phyloP scores from a whole-genome alignment of 2,797 vertebrate genomes.

The Thaleichthys pacificus region DNA sequence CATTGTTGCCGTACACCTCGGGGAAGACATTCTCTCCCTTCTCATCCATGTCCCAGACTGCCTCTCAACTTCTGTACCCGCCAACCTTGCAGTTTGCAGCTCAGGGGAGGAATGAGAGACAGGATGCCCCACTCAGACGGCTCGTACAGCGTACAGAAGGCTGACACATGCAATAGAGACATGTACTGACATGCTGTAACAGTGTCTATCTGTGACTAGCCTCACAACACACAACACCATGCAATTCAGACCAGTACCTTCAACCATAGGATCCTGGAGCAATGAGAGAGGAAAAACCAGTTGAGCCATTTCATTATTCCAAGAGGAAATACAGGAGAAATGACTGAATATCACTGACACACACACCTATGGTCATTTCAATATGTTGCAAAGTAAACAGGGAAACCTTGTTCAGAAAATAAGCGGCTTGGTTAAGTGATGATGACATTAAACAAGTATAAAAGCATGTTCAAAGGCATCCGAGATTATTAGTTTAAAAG shows the following conservation, averaged over 20 bases:
- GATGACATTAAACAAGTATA: too few relatives aligned
- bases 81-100: too few relatives aligned
- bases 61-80: too few relatives aligned
- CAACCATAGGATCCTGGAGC: slow-evolving; percentile 74
- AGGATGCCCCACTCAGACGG: neutral
- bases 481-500: too few relatives aligned
- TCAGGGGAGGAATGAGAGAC: neutral
- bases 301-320: slow-evolving; percentile 64
- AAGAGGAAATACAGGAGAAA: neutral
- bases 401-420: too few relatives aligned
- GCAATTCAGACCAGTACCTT: slow-evolving; percentile 78
- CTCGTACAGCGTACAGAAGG: neutral
- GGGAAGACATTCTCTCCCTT: too few relatives aligned
- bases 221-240: slow-evolving; percentile 59
- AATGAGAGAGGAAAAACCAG: slow-evolving; percentile 70
- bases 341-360: neutral
- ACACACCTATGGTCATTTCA: neutral
- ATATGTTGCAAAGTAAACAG: too few relatives aligned
- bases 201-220: slow-evolving; percentile 34
- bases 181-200: slow-evolving; percentile 58
- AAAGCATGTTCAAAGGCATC: too few relatives aligned
- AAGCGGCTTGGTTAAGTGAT: too few relatives aligned
- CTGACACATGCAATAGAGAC: slow-evolving; percentile 50
- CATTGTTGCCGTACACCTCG: too few relatives aligned
- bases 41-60: too few relatives aligned